phyloP scores from a whole-genome alignment of 2,113 vertebrate species.

The Meles meles region DNA sequence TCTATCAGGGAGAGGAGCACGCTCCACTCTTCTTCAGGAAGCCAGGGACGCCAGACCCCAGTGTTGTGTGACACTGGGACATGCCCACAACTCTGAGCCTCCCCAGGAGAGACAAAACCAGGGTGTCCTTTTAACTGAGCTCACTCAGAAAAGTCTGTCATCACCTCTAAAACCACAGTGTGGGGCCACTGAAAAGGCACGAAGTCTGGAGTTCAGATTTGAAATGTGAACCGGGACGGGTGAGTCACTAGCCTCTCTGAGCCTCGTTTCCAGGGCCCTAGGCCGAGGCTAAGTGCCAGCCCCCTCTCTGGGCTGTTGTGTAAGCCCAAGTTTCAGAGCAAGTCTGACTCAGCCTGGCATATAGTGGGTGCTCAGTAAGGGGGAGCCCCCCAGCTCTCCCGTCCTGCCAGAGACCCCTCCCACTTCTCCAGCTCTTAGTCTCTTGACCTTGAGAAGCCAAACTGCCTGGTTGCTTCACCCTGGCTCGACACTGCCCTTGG shows the following conservation, averaged over 20 bases:
- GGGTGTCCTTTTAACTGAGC: neutral
- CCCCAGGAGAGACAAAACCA: neutral
- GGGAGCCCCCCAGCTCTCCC: neutral
- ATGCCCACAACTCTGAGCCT: neutral
- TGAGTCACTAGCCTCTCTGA: neutral
- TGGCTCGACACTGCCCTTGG: neutral
- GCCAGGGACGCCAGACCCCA: neutral
- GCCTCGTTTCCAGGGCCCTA: neutral
- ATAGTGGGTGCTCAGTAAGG: neutral
- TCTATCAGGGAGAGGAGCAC: neutral
- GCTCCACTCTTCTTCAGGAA: neutral
- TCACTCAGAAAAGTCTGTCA: neutral
- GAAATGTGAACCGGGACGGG: neutral
- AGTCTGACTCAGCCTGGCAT: neutral
- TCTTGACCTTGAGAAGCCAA: neutral
- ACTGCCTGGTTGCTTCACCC: neutral
- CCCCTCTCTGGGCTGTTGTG: accelerated
- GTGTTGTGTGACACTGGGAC: neutral
- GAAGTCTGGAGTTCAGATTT: neutral
- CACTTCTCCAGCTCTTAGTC: neutral
- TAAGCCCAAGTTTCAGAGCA: neutral
- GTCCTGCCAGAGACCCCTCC: neutral
- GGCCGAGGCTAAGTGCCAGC: neutral
- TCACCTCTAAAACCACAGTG: neutral
- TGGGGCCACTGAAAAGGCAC: neutral